Conservation (phyloP, 2,888 invertebrate genomes). For the Balanococcus diminutus region DNA sequence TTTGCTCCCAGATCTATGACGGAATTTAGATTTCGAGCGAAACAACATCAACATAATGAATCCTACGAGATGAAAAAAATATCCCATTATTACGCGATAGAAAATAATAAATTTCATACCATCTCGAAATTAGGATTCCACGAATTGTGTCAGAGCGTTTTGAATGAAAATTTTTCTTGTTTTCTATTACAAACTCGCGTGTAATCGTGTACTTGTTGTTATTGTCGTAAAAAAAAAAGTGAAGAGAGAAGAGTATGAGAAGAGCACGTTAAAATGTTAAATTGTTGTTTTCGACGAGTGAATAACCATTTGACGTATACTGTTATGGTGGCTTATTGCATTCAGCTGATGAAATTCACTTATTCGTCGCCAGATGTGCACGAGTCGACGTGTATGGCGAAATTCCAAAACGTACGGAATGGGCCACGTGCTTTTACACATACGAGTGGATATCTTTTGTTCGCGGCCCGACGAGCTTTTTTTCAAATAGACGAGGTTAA, state of each 20-base stretch:
- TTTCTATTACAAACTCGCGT: background rate
- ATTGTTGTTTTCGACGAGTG: constrained; percentile 29
- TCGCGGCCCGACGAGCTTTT: background rate
- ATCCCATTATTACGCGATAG: background rate
- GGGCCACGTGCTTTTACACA: constrained; percentile 4
- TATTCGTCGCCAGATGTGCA: background rate
- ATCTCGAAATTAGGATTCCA: background rate
- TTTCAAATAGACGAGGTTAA: background rate
- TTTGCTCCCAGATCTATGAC: constrained; percentile 34
- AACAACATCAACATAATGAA: constrained; percentile 45
- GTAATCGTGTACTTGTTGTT: background rate
- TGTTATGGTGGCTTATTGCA: constrained; percentile 11
- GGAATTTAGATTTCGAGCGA: constrained; percentile 47
- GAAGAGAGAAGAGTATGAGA: background rate
- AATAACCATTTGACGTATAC: constrained; percentile 25
- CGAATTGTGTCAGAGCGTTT: background rate
- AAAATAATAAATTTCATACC: no score
- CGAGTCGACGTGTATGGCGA: constrained; percentile 5
- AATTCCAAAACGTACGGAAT: background rate
- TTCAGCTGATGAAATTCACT: background rate
- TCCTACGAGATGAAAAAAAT: no score
- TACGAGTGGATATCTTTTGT: background rate
- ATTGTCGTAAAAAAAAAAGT: background rate
- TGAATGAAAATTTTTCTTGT: background rate
- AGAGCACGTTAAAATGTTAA: background rate